These are phyloP conservation scores for Arremon aurantiirostris DNA, from an alignment of 2,797 vertebrate species.

Conservation along the genomic window DNA sequence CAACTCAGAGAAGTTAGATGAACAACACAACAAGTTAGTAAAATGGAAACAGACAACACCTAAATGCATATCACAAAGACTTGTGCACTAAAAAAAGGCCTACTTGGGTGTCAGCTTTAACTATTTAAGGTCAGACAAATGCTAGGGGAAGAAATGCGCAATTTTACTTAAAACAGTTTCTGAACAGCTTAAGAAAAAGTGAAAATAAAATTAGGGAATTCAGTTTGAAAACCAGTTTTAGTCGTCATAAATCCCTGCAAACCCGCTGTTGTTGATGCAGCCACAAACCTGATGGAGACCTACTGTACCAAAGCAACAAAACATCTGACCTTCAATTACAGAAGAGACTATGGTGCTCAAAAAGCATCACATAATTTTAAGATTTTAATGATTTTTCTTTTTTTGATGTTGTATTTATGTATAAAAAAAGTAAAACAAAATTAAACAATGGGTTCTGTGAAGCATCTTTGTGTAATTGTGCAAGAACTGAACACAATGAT, in stretches of 20 bases:
- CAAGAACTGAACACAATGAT: background rate
- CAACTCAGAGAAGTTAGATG: constrained; percentile 36
- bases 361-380: background rate
- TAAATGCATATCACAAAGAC: background rate
- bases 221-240: background rate
- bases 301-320: background rate
- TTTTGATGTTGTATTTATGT: background rate
- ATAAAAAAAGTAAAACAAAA: background rate
- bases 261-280: background rate
- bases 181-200: background rate
- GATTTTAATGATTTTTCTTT: background rate
- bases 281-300: background rate
- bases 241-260: background rate
- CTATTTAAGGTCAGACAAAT: background rate
- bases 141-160: background rate
- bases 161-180: background rate
- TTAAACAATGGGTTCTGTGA: background rate
- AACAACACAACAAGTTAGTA: constrained; percentile 34
- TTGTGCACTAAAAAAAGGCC: background rate
- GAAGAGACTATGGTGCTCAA: background rate
- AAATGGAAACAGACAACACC: constrained; percentile 16
- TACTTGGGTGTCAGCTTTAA: background rate
- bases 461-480: background rate
- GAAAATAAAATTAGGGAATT: background rate
- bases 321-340: background rate